Evolutionary conservation across 1,140 invertebrate species (phyloP), one percentile per base, ranked within the genome.

Genomic region (Acromyrmex echinatior): DNA sequence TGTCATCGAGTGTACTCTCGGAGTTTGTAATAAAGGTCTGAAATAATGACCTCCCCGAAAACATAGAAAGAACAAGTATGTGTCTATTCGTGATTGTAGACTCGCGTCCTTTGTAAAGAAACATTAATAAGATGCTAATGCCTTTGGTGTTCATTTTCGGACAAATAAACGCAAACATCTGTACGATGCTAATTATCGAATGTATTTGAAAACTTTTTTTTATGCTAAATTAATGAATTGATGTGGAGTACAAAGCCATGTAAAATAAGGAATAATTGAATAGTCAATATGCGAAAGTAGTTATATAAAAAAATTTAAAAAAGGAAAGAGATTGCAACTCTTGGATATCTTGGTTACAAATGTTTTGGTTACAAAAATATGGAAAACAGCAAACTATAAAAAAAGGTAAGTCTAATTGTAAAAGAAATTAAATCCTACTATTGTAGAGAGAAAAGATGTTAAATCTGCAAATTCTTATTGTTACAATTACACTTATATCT

Each of bases 111-210:
- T 93, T 88, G 78, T 82, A 79, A 71, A 78, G 73, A 66, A 25
- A 73, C 66, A 88, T 93, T 93, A 92, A 93, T 90, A 92, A 93
- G 91, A 81, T 89, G 82, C 91, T 88, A 91, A 90, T 87, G 87
- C 86, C 82, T 86, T 65, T 85, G 71, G 89, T 73, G 74, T 89
- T 35, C 79, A 76, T 85, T 88, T 49, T 76, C 78, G 66, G 58
- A 89, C 78, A 6, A 21, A 12, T 25, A 86, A 77, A 68, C 73
- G 14, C 68, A 39, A 21, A 31, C 25, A 28, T 62, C 51, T 65
- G 7, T 39, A 7, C 0, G 35, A 39, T 9, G 7, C 87, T 91
- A 90, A 91, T 92, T 79, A 87, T 58, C 70, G 16, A n/a, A 73
- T 62, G 12, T 31, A 31, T 31, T 31, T 51, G 18, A 31, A 31